A percentile compares a stretch with the other conserved stretches of the same genome.
These are phyloP conservation scores for Acanthosepion lycidas DNA, from an alignment of 2,888 invertebrate species.

Conservation along the genomic window DNA sequence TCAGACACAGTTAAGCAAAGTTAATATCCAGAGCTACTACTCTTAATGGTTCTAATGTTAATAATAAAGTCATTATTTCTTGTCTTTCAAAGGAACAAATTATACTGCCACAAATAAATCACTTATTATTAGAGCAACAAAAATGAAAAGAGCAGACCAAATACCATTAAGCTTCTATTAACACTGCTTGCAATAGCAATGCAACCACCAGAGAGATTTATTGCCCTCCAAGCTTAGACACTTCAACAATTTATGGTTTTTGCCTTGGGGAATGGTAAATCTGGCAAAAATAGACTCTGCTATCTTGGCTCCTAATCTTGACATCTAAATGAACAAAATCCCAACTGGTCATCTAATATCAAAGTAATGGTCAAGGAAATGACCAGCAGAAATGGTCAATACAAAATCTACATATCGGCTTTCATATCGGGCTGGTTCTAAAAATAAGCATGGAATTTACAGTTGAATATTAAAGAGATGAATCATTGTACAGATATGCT, in stretches of 20 bases:
- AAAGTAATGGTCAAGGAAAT: neutral
- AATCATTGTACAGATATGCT: neutral
- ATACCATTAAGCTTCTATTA: neutral
- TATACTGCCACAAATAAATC: neutral
- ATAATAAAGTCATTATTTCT: neutral
- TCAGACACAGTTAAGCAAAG: no score
- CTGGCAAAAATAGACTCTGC: constrained; percentile 17
- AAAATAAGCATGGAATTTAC: neutral
- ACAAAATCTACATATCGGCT: neutral
- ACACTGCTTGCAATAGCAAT: neutral
- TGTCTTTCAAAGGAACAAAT: neutral
- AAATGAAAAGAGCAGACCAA: neutral
- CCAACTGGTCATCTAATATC: constrained; percentile 17
- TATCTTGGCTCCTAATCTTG: constrained; percentile 20
- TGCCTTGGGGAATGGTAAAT: neutral
- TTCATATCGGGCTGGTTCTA: neutral
- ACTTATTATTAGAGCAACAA: neutral
- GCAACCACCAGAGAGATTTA: neutral
- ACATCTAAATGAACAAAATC: constrained; percentile 33
- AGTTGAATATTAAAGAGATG: neutral
- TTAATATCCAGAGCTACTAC: neutral
- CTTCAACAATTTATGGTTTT: constrained; percentile 7
- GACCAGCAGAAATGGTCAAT: constrained; percentile 6
- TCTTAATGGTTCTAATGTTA: neutral
- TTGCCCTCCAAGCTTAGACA: neutral